Evolutionary conservation across 1,140 invertebrate species (phyloP), one percentile per base, ranked within the genome.

Genomic region (Vanessa tameamea): DNA sequence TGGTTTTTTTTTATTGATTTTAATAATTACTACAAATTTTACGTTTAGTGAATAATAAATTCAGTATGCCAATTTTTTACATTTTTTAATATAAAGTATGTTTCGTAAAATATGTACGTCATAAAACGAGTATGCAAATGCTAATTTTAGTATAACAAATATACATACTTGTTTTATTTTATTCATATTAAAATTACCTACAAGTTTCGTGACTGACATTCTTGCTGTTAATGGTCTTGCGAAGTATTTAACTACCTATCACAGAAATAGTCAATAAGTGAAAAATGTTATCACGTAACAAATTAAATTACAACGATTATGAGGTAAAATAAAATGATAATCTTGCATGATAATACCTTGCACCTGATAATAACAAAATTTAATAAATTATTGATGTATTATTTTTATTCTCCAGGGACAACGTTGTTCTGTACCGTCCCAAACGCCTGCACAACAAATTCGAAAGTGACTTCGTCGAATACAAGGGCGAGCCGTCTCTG

Each of bases 391-490:
- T 1, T 16, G 3, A 20, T 57, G 5, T 57, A 57, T 6, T 16
- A 11, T 55, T 55, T 55, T 23, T 61, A 23, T 61, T 43, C 37
- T 43, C 37, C 91, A 98, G 97, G 83, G 95, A 98, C 91, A 94
- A 94, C 72, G 95, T 99, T 82, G 96, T 99, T 26, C 91, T 99
- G 11, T 98, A 96, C 94, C 96, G 98, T 80, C 98, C 98, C 8
- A 97, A 97, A 85, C 95, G 96, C 79, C 93, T 99, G 65, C 94
- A 96, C 55, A 99, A 97, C 92, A 99, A 99, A 93, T 99, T 99
- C 92, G 99, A 99, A 93, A 94, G 95, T 15, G 94, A 94, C 67
- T 94, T 92, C 64, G 93, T 98, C 61, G 94, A 94, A 23, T 99
- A 97, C 92, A 94, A 95, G 68, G 97, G 96, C 59, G 95, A 94